Base-by-base conservation (phyloP, 2,113 vertebrate genomes). In the Tetrao urogallus region DNA sequence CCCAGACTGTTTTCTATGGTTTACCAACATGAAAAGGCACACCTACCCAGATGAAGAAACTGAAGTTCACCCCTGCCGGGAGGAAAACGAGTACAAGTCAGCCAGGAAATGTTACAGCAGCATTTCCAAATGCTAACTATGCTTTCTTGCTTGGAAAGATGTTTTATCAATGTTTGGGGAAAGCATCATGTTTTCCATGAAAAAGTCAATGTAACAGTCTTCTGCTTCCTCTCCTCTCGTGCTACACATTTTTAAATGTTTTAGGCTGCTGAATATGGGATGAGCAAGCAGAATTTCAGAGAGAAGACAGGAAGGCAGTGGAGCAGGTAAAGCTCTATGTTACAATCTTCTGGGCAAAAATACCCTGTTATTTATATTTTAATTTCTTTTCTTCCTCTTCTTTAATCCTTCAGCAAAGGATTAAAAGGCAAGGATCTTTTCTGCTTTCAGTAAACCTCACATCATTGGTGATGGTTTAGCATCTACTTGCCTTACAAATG, bases 401-500 rank as follows among this genome's bases (percentile, higher is more conserved):
- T 71, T 7, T 34, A n/a, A 40, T 57, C 61, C 40, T 40, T 30
- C 42, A 18, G 32, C 32, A 81, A 71, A 88, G 64, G 43, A 86
- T 60, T 72, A 86, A 94, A 89, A 47, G 61, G 45, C 42, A 48
- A 88, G 12, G 27, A 52, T 58, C 19, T 58, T 65, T 71, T 79
- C 52, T 80, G 65, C 82, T 89, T 70, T 74, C 87, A 83, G 42
- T 61, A 88, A 91, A 92, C 22, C 38, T 70, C 82, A 77, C 2
- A 10, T 27, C 43, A 82, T 15, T 15, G 18, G 28, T 21, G 50
- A 34, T 5, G 70, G 27, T 86, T 91, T n/a, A 89, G 75, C 47
- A 64, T 61, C 83, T 70, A 30, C 38, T 87, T 91, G 87, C 78
- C 64, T 45, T 50, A 66, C 32, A 32, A 92, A 34, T 3, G 36